Evolutionary conservation across 2,888 invertebrate genomes (phyloP), one percentile per base, ranked within the genome.

Genomic region (Lapara coniferarum): DNA sequence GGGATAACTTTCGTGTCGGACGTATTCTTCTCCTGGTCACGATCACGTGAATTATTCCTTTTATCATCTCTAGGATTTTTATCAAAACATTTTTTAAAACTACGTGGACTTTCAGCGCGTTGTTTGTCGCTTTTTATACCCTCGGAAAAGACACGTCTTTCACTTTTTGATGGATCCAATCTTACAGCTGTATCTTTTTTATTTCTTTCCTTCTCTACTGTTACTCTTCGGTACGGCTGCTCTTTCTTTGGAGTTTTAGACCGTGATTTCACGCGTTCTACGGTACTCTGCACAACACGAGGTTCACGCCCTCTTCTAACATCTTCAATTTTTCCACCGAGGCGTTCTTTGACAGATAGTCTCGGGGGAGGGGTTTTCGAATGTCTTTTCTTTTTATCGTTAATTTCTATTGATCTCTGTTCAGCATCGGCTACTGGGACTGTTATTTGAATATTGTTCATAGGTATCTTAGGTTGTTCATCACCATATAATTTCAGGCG

Each of bases 271-370:
- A 95, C 93, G 16, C 94, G 89, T 75, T 95, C 95, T 37, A 94
- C 89, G 19, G 94, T 94, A 77, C 94, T 94, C 67, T 95, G 95
- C 12, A 95, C 89, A 16, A 95, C 84, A 59, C 92, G 87, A 10
- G 95, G 90, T 71, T 96, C 95, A 78, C 94, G 89, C 49, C 88
- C 84, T 75, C 91, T 89, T 66, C 94, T 92, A 13, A 91, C 78
- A 74, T 95, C 95, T 72, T 96, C 96, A 0, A 97, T 94, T 89
- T 97, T 96, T 0, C 96, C 96, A 0, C 97, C 97, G 5, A 97
- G 91, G 59, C 97, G 94, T 74, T 97, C 97, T 86, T 97, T 97
- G 0, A 97, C 96, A 0, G 97, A 97, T 49, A 96, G 82, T 76
- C 96, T 94, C 0, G 95, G 95, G 0, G 96, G 95, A 10, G 96